phyloP scores from a whole-genome alignment of 2,888 invertebrate species.

The Pediacus dermestoides region DNA sequence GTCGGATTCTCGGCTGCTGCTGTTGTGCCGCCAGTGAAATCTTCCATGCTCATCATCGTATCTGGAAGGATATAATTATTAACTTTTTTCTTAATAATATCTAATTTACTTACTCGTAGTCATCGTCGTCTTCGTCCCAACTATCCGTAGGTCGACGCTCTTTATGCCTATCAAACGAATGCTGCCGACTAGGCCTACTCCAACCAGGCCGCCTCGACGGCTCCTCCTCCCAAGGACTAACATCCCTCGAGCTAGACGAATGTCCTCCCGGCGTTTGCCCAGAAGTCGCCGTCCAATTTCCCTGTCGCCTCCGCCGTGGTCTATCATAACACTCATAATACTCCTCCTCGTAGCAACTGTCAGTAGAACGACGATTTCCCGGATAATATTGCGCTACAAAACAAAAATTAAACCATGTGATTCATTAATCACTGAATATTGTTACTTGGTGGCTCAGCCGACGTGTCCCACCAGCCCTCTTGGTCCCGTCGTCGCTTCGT shows the following conservation, averaged over 20 bases:
- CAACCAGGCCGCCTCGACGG: slow-evolving; percentile 51
- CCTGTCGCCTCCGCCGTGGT: slow-evolving; percentile 39
- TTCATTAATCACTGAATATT: slow-evolving; percentile 15
- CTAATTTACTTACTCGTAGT: slow-evolving; percentile 65
- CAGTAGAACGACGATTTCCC: slow-evolving; percentile 45
- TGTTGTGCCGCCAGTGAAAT: slow-evolving; percentile 39
- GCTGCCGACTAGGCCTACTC: slow-evolving; percentile 41
- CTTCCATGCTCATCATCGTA: slow-evolving; percentile 46
- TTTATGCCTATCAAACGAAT: slow-evolving; percentile 46
- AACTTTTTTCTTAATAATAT: background rate
- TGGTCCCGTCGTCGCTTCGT: slow-evolving; percentile 46
- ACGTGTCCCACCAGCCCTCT: slow-evolving; percentile 50
- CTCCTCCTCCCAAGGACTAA: slow-evolving; percentile 77
- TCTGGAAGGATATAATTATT: slow-evolving; percentile 26
- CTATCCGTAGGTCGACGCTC: slow-evolving; percentile 54
- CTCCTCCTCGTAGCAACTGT: slow-evolving; percentile 49
- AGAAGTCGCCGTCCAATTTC: slow-evolving; percentile 11
- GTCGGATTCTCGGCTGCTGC: slow-evolving; percentile 35
- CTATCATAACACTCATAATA: slow-evolving; percentile 47
- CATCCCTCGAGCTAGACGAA: slow-evolving; percentile 71
- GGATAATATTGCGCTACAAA: slow-evolving; percentile 40
- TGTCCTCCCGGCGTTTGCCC: slow-evolving; percentile 39
- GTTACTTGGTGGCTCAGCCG: slow-evolving; percentile 48
- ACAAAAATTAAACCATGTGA: no score
- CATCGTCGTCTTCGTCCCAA: slow-evolving; percentile 67